A percentile compares a stretch with the other conserved stretches of the same genome.
Conservation (phyloP, 2,888 invertebrate species). For the Aphodius sticticus region DNA sequence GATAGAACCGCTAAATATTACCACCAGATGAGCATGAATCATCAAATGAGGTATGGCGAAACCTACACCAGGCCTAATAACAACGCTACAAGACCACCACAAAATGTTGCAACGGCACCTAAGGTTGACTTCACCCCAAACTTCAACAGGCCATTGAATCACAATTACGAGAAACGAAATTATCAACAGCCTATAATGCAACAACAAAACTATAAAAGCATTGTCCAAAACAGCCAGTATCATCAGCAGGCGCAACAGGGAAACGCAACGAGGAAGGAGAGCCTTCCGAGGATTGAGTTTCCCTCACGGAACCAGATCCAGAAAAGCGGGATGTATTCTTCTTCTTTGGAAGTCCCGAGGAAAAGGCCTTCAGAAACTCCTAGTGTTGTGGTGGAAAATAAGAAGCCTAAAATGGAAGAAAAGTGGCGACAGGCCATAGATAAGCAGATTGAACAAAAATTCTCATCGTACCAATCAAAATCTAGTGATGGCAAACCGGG, state of each 20-base stretch:
- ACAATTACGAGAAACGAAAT: neutral
- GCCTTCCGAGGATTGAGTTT: constrained; percentile 50
- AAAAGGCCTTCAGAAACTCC: constrained; percentile 51
- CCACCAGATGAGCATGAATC: constrained; percentile 25
- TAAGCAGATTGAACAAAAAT: constrained; percentile 64
- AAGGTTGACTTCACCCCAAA: constrained; percentile 84
- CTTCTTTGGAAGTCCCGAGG: constrained; percentile 45
- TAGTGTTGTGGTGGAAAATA: constrained; percentile 54
- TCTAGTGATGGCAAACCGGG: constrained; percentile 49
- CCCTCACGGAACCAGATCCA: constrained; percentile 45
- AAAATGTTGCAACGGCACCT: constrained; percentile 65
- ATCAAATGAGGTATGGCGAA: constrained; percentile 27
- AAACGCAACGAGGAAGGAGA: constrained; percentile 33
- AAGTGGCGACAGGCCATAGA: constrained; percentile 64
- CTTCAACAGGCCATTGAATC: constrained; percentile 64
- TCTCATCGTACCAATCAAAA: constrained; percentile 56
- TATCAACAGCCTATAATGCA: constrained; percentile 11
- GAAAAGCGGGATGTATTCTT: constrained; percentile 43
- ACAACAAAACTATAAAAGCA: constrained; percentile 31
- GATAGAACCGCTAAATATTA: constrained; percentile 56
- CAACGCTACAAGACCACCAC: constrained; percentile 40
- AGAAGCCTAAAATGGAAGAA: constrained; percentile 62
- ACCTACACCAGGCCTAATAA: constrained; percentile 19
- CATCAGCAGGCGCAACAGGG: constrained; percentile 30
- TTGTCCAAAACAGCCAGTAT: constrained; percentile 28